Percentiles rank a stretch among this genome's conserved stretches.
These are phyloP conservation scores for Tokudaia tokunoshimensis DNA, from an alignment of 2,797 vertebrate species.

Conservation along the genomic window DNA sequence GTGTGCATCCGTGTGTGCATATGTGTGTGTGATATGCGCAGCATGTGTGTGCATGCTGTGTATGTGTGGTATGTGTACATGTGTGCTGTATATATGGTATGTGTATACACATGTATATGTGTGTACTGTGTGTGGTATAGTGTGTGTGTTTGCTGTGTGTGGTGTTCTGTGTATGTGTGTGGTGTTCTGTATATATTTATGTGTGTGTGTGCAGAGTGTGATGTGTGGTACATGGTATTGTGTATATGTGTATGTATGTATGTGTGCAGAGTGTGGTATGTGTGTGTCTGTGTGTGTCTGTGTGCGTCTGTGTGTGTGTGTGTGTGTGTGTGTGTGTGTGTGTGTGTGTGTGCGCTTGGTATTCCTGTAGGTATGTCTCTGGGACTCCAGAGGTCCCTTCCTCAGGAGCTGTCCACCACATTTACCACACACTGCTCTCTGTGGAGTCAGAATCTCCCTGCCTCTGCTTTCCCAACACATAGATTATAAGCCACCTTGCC, in stretches of 20 bases:
- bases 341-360: too few relatives aligned
- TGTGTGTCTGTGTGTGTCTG: too few relatives aligned
- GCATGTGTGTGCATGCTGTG: neutral
- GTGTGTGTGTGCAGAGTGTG: too few relatives aligned
- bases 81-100: neutral
- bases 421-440: neutral
- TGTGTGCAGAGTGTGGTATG: too few relatives aligned
- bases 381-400: neutral
- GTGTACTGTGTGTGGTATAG: neutral
- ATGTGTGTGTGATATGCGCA: neutral
- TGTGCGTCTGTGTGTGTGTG: too few relatives aligned
- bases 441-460: too few relatives aligned
- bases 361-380: too few relatives aligned
- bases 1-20: neutral
- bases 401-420: neutral
- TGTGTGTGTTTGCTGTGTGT: neutral
- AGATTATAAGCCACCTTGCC: neutral
- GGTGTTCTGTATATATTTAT: neutral
- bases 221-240: neutral
- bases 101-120: neutral
- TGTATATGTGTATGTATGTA: too few relatives aligned
- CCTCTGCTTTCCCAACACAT: neutral
- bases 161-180: neutral
- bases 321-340: too few relatives aligned
- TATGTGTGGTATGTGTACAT: too few relatives aligned